Base-by-base conservation (phyloP, 2,113 vertebrate genomes). In the Oceanodroma tethys region DNA sequence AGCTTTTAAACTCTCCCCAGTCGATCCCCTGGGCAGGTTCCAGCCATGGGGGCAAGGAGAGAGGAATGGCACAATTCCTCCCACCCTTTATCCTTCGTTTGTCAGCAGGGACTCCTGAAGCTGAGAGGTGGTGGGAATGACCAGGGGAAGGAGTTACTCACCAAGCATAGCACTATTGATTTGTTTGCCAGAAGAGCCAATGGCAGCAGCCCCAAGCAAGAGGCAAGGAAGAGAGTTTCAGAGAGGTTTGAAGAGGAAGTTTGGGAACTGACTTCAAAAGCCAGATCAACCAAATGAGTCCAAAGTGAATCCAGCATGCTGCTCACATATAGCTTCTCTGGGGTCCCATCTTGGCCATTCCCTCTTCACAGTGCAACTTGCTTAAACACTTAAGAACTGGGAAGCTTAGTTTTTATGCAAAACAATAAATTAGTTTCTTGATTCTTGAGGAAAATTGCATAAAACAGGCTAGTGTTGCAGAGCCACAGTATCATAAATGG, bases 81-180 rank as follows among this genome's bases (percentile, higher is more conserved):
- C 4, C 11, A 59, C 1, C 5, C 6, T 53, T 76, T 43, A 34
- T 18, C 38, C 45, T 58, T 34, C 0, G 0, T 59, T 63, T 60
- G 26, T 58, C 55, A 73, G 59, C 22, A 65, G 25, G 21, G 50
- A 58, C 79, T 74, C 60, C 42, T 53, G 27, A 63, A 58, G 47
- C 59, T 40, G 47, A 81, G 42, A 13, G 36, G 60, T 13, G 30
- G n/a, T 79, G 34, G 59, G 36, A 81, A 90, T 25, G 30, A 27
- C 42, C 53, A 48, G 59, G 25, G 45, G 34, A 73, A 92, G 59
- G 42, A 58, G 36, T 14, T 78, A 45, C 48, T 76, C 75, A 60
- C 15, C 36, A 65, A 74, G 34, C 12, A 43, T 0, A 55, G 9
- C 4, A 4, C 30, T 60, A 47, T 20, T 0, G 3, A 56, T 60